phyloP scores from a whole-genome alignment of 2,888 invertebrate genomes.

The Noctua janthe region DNA sequence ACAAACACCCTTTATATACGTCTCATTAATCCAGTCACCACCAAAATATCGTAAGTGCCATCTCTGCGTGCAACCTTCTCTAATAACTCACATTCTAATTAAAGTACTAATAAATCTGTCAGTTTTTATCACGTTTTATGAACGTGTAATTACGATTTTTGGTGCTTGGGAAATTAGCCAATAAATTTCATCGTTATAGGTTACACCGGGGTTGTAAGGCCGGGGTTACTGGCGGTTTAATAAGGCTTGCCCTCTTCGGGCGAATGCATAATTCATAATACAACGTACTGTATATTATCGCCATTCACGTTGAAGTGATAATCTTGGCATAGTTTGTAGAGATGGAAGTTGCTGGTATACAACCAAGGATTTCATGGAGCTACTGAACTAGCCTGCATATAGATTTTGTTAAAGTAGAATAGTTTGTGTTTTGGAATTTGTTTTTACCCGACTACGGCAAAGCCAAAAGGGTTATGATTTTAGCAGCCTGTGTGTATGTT shows the following conservation, averaged over 20 bases:
- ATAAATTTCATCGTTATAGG: constrained; percentile 67
- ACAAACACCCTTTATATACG: not conserved
- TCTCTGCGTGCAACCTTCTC: not conserved
- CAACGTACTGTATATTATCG: constrained; percentile 54
- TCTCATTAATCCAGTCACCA: not conserved
- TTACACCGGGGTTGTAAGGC: constrained; percentile 51
- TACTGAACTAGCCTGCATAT: not conserved
- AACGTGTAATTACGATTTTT: constrained; percentile 63
- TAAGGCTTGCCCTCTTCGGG: constrained; percentile 51
- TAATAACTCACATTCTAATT: constrained; percentile 45
- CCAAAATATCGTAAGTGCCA: constrained; percentile 2
- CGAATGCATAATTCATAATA: constrained; percentile 67
- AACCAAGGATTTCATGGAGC: not conserved
- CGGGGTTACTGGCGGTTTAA: constrained; percentile 59
- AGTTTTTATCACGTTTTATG: constrained; percentile 61
- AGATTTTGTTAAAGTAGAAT: not conserved
- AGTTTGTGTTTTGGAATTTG: not conserved
- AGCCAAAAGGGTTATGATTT: too few species aligned
- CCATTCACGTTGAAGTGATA: constrained; percentile 51
- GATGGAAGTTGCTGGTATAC: constrained; percentile 6
- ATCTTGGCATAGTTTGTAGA: constrained; percentile 34
- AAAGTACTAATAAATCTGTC: constrained; percentile 61
- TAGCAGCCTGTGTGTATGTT: too few species aligned
- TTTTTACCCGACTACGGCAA: not conserved
- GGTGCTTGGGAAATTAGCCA: constrained; percentile 61